Evolutionary conservation across 2,888 invertebrate genomes (phyloP).

Genomic region (Phortica okadai): DNA sequence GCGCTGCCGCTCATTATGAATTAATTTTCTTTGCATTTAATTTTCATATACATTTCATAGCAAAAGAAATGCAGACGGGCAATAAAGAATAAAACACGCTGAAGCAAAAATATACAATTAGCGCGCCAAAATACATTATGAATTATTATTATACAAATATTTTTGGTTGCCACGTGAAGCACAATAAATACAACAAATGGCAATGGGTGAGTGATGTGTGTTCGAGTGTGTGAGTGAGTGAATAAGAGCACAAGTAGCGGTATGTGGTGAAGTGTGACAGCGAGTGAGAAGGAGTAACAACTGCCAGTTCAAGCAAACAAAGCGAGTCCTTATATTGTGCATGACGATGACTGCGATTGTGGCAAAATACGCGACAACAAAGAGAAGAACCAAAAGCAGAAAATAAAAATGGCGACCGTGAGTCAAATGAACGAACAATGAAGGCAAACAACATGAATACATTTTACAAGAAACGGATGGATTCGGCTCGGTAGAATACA

Average conservation of each 20-base stretch:
- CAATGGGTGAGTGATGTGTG: background rate
- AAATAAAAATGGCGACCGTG: conserved; percentile 18
- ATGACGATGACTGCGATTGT: background rate
- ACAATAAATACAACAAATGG: conserved; percentile 61
- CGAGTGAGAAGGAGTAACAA: conserved; percentile 5
- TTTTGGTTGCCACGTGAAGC: conserved; percentile 61
- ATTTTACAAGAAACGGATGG: conserved; percentile 18
- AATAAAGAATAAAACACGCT: background rate
- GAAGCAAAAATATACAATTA: conserved; percentile 51
- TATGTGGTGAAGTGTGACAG: background rate
- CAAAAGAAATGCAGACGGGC: background rate
- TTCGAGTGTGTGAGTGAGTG: conserved; percentile 38
- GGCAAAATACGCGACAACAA: background rate
- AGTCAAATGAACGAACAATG: background rate
- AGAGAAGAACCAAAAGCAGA: conserved; percentile 29
- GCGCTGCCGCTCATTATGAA: conserved; percentile 53
- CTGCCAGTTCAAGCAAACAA: conserved; percentile 19
- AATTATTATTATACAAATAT: conserved; percentile 57
- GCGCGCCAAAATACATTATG: conserved; percentile 54
- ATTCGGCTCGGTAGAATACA: conserved; percentile 32
- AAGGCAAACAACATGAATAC: conserved; percentile 14
- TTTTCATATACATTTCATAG: conserved; percentile 29
- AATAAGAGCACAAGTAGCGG: background rate
- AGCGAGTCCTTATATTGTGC: background rate
- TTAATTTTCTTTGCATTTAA: conserved; percentile 59